A percentile compares a stretch with the other conserved stretches of the same genome.
phyloP scores from a whole-genome alignment of 2,888 invertebrate species.

The Andrena trimmerana region DNA sequence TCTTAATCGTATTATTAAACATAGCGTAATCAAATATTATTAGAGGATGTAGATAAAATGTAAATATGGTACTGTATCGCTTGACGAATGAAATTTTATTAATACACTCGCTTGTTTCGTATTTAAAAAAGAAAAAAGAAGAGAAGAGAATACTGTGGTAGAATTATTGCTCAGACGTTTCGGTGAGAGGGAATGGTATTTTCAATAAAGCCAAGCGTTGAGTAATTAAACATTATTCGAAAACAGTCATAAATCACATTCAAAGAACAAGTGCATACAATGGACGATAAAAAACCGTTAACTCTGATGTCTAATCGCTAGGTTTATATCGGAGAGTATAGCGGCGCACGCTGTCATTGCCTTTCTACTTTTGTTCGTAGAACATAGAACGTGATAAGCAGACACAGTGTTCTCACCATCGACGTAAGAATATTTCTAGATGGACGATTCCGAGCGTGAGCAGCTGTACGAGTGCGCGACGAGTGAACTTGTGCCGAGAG shows the following conservation, averaged over 20 bases:
- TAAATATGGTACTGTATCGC: slow-evolving; percentile 47
- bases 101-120: slow-evolving; percentile 40
- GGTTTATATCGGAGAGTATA: too few species aligned
- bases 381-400: too few species aligned
- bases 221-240: slow-evolving; percentile 1
- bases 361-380: too few species aligned
- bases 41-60: slow-evolving; percentile 48
- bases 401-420: too few species aligned
- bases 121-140: slow-evolving; percentile 1
- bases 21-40: slow-evolving; percentile 37
- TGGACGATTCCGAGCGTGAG: neutral
- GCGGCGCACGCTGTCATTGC: too few species aligned
- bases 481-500: neutral
- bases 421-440: neutral
- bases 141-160: neutral
- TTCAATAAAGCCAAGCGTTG: slow-evolving; percentile 11
- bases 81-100: slow-evolving; percentile 52
- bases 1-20: slow-evolving; percentile 48
- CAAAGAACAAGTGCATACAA: too few species aligned
- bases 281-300: too few species aligned
- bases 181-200: slow-evolving; percentile 10
- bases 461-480: neutral
- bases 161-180: slow-evolving; percentile 8
- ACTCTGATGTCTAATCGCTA: too few species aligned
- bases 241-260: neutral